Percentiles rank a stretch among this genome's conserved stretches.
These are phyloP conservation scores for Aporophyla lueneburgensis DNA, from an alignment of 2,888 invertebrate genomes.

Conservation along the genomic window DNA sequence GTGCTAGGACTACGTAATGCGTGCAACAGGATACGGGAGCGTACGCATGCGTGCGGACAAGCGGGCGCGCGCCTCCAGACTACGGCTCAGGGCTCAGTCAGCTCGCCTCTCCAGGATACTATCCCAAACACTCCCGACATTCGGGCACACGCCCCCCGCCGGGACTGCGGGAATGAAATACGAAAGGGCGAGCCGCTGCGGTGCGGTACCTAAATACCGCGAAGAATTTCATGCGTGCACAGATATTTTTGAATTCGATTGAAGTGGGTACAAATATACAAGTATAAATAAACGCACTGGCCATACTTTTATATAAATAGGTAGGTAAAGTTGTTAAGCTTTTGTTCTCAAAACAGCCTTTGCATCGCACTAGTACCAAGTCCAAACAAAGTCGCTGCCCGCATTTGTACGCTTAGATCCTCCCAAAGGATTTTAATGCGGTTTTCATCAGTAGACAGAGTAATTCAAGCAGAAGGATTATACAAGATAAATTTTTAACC, in stretches of 20 bases:
- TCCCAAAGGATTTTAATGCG: too few relatives aligned
- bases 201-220: conserved; percentile 56
- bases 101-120: conserved; percentile 70
- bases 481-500: too few relatives aligned
- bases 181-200: conserved; percentile 58
- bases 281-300: conserved; percentile 29
- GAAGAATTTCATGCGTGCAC: conserved; percentile 59
- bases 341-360: conserved; percentile 25
- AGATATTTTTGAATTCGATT: conserved; percentile 53
- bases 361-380: not conserved
- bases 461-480: too few relatives aligned
- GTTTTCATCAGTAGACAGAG: too few relatives aligned
- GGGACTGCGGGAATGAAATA: conserved; percentile 66
- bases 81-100: conserved; percentile 70
- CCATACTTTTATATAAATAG: conserved; percentile 13
- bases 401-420: too few relatives aligned
- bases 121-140: conserved; percentile 74
- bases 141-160: conserved; percentile 77
- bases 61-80: conserved; percentile 81
- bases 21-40: conserved; percentile 79
- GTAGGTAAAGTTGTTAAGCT: not conserved
- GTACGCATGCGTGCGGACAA: conserved; percentile 85
- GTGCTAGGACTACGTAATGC: conserved; percentile 65
- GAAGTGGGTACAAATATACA: conserved; percentile 39
- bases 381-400: too few relatives aligned